phyloP scores from a whole-genome alignment of 2,797 vertebrate species.

The Poecilia velifera region DNA sequence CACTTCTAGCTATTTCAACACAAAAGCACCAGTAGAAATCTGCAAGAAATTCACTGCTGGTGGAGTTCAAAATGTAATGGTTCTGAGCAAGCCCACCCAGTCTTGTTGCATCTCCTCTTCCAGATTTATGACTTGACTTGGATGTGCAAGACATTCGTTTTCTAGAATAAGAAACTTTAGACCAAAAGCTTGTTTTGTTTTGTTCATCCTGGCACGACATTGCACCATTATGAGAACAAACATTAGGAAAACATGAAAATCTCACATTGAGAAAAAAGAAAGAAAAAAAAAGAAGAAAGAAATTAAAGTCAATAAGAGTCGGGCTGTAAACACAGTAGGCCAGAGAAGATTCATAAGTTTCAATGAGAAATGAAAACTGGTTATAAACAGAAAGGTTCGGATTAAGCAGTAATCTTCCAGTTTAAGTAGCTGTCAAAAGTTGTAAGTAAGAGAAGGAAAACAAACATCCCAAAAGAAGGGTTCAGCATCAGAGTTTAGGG shows the following conservation, averaged over 20 bases:
- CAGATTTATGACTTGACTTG: conserved; percentile 26
- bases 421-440: neutral
- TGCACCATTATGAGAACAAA: neutral
- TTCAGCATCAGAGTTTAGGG: neutral
- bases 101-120: conserved; percentile 41
- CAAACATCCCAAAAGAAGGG: neutral
- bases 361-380: neutral
- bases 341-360: neutral
- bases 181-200: conserved; percentile 28
- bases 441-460: neutral
- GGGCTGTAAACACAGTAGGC: too few species aligned
- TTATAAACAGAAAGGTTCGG: neutral
- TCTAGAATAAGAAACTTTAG: conserved; percentile 10
- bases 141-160: conserved; percentile 43
- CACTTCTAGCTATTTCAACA: conserved; percentile 49
- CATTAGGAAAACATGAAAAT: conserved; percentile 29
- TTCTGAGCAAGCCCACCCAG: conserved; percentile 9
- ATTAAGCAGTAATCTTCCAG: neutral
- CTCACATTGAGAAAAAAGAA: conserved; percentile 2
- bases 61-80: conserved; percentile 40
- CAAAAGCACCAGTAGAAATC: conserved; percentile 2
- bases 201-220: conserved; percentile 12
- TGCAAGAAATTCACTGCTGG: conserved; percentile 20
- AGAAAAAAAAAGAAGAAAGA: neutral
- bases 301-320: neutral